Percentiles rank a stretch among this genome's conserved stretches.
phyloP scores from a whole-genome alignment of 1,140 invertebrate species.

The Halictus rubicundus region DNA sequence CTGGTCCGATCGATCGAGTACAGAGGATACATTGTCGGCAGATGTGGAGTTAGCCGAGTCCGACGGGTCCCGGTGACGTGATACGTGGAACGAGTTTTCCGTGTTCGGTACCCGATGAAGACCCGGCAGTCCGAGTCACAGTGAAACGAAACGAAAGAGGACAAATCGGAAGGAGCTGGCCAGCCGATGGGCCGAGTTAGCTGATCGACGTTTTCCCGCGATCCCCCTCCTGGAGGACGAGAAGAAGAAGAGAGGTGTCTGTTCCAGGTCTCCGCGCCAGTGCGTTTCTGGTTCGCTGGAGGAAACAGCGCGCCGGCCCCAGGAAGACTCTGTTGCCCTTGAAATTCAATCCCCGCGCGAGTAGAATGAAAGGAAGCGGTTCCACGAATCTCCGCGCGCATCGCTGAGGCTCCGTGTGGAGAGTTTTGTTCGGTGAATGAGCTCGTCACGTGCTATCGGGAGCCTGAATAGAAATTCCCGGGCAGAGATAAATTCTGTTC shows the following conservation, averaged over 20 bases:
- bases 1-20: not conserved
- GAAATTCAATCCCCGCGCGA: slow-evolving; percentile 58
- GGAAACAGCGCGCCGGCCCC: not conserved
- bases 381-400: slow-evolving; percentile 24
- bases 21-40: not conserved
- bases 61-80: slow-evolving; percentile 6
- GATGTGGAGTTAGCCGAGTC: not conserved
- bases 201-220: not conserved
- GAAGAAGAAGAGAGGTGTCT: not conserved
- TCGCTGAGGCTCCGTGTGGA: not conserved
- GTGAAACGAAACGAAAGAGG: not conserved
- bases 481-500: slow-evolving; percentile 39
- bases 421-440: slow-evolving; percentile 36
- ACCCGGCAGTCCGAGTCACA: not conserved
- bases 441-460: slow-evolving; percentile 26
- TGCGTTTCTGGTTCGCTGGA: slow-evolving; percentile 3
- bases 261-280: not conserved
- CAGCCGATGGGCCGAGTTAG: not conserved
- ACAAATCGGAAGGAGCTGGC: not conserved
- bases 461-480: slow-evolving; percentile 37
- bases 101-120: not conserved
- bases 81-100: not conserved
- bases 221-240: too few relatives aligned
- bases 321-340: slow-evolving; percentile 40
- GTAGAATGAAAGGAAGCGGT: slow-evolving; percentile 38